phyloP scores from a whole-genome alignment of 64 coral and sea anemone species.

The Hydrozoanthus tunicans region DNA sequence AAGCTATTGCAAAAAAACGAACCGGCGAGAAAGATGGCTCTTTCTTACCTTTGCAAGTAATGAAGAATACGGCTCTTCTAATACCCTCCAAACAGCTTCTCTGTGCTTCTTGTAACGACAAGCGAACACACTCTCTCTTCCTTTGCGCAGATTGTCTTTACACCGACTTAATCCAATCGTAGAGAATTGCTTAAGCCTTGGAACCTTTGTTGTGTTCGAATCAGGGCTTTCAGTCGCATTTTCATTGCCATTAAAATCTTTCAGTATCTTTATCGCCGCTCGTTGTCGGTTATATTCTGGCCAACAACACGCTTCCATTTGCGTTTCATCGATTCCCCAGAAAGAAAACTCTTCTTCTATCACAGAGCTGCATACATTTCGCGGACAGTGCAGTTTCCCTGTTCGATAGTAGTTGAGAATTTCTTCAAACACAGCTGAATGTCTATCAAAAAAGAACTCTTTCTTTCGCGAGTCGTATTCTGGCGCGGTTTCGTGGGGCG shows the following conservation, averaged over 20 bases:
- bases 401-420: slow-evolving; percentile 76
- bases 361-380: slow-evolving; percentile 60
- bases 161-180: not conserved
- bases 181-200: not conserved
- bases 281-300: slow-evolving; percentile 72
- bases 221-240: slow-evolving; percentile 48
- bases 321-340: slow-evolving; percentile 74
- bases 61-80: slow-evolving; percentile 73
- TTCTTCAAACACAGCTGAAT: slow-evolving; percentile 69
- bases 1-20: not conserved
- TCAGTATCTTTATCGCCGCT: slow-evolving; percentile 59
- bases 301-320: slow-evolving; percentile 79
- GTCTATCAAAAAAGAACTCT: slow-evolving; percentile 75
- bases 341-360: slow-evolving; percentile 77
- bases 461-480: slow-evolving; percentile 65
- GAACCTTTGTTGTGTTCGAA: not conserved
- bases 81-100: slow-evolving; percentile 48
- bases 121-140: not conserved
- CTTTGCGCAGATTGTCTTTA: slow-evolving; percentile 25
- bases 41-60: slow-evolving; percentile 58
- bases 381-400: slow-evolving; percentile 69
- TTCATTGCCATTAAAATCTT: slow-evolving; percentile 49
- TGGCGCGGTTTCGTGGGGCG: slow-evolving; percentile 52
- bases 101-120: slow-evolving; percentile 46
- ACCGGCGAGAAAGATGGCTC: not conserved